Base-by-base conservation (phyloP, 1,140 invertebrate genomes). In the Laodelphax striatellus region DNA sequence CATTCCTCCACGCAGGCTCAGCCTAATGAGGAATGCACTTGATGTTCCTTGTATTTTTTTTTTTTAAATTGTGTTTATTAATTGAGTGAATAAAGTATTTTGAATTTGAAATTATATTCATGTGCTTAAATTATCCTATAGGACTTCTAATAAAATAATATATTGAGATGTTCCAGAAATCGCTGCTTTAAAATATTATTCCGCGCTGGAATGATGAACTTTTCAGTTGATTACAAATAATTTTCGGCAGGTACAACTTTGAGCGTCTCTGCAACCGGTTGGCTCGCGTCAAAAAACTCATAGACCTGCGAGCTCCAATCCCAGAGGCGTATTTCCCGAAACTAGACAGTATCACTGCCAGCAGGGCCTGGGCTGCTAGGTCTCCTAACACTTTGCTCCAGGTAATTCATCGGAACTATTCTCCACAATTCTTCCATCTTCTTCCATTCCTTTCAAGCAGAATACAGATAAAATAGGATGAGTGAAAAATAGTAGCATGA, bases 271-370 rank as follows among this genome's bases (percentile, higher is more conserved):
- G 78, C 64, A 85, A 85, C 66, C 76, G 75, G 55, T 64, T 86
- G 57, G 68, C 72, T 13, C 75, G 83, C 1, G 79, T 81, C 0
- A 75, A 74, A 58, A 75, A 80, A 3, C 75, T 85, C 10, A 76
- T 76, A 16, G 80, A 86, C 66, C 79, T 80, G 64, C 72, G 77
- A 4, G 78, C 82, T 9, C 78, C 82, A 19, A 84, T 88, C 64
- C 66, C 71, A 13, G 82, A 87, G 69, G 85, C 78, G 1, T 88
- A 88, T 65, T 88, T 86, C 69, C 82, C 85, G 2, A 87, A 88
- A 72, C 71, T 87, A 65, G 83, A 87, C 70, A 82, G 79, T 1
- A 66, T 81, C 19, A 79, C 85, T 0, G 75, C 84, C 1, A 81
- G 80, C 55, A 75, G 82, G 1, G 74, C 79, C 1, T 87, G 81